Conservation (phyloP, 2,113 vertebrate species). For the Oryzias woworae region DNA sequence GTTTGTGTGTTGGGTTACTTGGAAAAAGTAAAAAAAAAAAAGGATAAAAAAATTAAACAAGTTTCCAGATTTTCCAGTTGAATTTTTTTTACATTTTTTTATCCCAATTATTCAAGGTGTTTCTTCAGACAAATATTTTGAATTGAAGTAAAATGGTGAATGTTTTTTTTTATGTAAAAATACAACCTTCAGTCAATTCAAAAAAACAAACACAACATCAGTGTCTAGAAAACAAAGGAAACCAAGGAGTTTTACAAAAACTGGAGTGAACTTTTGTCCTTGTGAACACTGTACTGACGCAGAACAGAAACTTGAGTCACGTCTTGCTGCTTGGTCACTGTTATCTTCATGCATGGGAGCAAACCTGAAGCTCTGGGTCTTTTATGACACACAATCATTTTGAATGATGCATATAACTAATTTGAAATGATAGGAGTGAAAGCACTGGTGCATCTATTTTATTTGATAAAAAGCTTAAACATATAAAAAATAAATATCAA, state of each 20-base stretch:
- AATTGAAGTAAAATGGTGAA: too few relatives aligned
- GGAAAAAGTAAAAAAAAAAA: not conserved
- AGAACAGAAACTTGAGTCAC: constrained; percentile 29
- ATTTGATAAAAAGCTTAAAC: too few relatives aligned
- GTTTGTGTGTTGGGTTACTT: not conserved
- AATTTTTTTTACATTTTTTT: too few relatives aligned
- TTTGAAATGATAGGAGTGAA: not conserved
- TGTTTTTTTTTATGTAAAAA: too few relatives aligned
- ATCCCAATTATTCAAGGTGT: too few relatives aligned
- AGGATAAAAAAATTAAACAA: not conserved
- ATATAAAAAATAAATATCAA: too few relatives aligned
- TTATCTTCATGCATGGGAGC: constrained; percentile 5
- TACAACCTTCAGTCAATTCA: too few relatives aligned
- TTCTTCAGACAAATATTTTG: too few relatives aligned
- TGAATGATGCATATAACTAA: not conserved
- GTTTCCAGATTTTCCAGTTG: too few relatives aligned
- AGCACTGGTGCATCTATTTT: not conserved
- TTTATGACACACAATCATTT: not conserved
- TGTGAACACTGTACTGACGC: not conserved
- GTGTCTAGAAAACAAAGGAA: not conserved
- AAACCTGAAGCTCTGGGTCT: not conserved
- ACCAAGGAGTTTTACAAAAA: constrained; percentile 1
- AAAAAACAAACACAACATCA: too few relatives aligned
- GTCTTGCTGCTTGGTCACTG: not conserved
- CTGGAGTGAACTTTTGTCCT: constrained; percentile 33